A percentile compares a stretch with the other conserved stretches of the same genome.
Evolutionary conservation across 1,140 invertebrate species (phyloP).

Genomic region (Micrasema longulum): DNA sequence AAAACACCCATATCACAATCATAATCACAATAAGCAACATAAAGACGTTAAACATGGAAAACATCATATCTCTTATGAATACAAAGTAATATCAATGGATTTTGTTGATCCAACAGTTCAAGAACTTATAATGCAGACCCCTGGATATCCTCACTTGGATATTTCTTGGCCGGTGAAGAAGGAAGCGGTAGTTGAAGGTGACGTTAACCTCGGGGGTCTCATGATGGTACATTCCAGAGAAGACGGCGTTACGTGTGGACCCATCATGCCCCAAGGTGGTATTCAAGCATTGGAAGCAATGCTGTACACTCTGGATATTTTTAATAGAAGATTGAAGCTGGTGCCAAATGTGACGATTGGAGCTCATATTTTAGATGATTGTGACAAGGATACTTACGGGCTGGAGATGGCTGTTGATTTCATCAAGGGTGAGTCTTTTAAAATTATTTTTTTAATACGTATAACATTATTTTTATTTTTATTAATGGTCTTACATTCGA

Average conservation of each 20-base stretch:
- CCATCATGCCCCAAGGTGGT: slow-evolving; percentile 91
- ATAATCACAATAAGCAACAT: slow-evolving; percentile 8
- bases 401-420: slow-evolving; percentile 93
- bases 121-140: slow-evolving; percentile 48
- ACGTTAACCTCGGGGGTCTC: slow-evolving; percentile 86
- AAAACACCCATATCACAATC: slow-evolving; percentile 33
- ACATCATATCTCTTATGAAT: slow-evolving; percentile 34
- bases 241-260: slow-evolving; percentile 81
- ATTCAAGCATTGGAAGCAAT: slow-evolving; percentile 87
- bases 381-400: slow-evolving; percentile 92
- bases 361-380: slow-evolving; percentile 89
- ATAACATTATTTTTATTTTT: no score
- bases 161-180: slow-evolving; percentile 85
- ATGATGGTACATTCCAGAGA: slow-evolving; percentile 96
- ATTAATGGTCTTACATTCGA: no score
- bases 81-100: slow-evolving; percentile 46
- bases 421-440: slow-evolving; percentile 92
- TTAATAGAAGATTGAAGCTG: slow-evolving; percentile 73
- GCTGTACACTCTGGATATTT: slow-evolving; percentile 85
- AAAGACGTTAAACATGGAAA: slow-evolving; percentile 34
- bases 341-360: slow-evolving; percentile 81
- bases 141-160: slow-evolving; percentile 14
- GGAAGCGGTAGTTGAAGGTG: slow-evolving; percentile 87
- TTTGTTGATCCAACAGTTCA: slow-evolving; percentile 43
- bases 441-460: no score